Evolutionary conservation across 2,888 invertebrate genomes (phyloP), one percentile per base, ranked within the genome.

Genomic region (Theodoxus fluviatilis): DNA sequence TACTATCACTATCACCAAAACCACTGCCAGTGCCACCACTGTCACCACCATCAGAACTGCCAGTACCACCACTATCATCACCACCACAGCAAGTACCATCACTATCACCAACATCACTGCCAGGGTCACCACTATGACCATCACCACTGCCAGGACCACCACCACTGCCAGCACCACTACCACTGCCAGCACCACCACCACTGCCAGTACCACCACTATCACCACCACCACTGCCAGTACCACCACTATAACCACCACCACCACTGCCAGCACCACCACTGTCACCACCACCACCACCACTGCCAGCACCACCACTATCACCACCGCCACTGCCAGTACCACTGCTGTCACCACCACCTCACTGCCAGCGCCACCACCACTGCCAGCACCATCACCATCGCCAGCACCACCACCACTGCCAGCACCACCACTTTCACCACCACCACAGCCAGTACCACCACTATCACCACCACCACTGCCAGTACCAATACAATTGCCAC

Each of bases 161-260:
- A 55, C 55, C 22, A 55, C 55, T 55, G 7, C n/a, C 22, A 55
- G n/a, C 22, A 55, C 55, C 22, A 55, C 55, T 55, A 55, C 55
- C 22, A 55, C 55, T 55, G 22, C 15, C 22, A 55, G n/a, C 22
- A 55, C 55, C 22, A 55, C 55, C 22, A 55, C 55, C 22, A 55
- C 55, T 55, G 22, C 55, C 6, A 55, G n/a, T 55, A 55, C 55
- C 22, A 55, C 55, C 22, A 55, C 55, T 55, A 55, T 25, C 22
- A 55, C 55, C 22, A 55, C 55, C 22, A 55, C 22, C 22, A 55
- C 55, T 55, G 22, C 22, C 22, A 6, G n/a, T 55, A n/a, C 55
- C 22, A n/a, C 55, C 22, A n/a, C 55, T 55, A 55, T 25, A n/a
- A 55, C 22, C 22, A 55, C 55, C 22, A 55, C 55, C 22, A 55